These are phyloP conservation scores for Coranthus polyacanthus DNA, from an alignment of 2,797 vertebrate genomes.

Conservation along the genomic window DNA sequence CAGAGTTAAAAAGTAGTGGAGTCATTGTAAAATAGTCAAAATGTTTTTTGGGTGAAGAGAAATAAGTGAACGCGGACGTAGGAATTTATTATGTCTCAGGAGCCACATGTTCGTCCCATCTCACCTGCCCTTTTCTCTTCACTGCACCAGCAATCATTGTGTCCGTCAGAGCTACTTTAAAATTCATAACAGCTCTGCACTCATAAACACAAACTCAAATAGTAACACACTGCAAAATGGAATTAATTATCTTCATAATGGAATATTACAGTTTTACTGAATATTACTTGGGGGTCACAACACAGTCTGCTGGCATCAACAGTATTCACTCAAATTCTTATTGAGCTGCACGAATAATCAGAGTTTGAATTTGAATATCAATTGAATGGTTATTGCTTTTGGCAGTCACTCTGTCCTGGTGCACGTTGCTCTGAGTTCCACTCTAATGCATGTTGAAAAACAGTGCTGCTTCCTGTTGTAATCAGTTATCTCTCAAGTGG, in stretches of 20 bases:
- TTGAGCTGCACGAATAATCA: not conserved
- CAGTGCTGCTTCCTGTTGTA: not conserved
- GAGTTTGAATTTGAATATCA: constrained; percentile 27
- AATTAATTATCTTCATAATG: constrained; percentile 36
- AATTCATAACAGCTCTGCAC: constrained; percentile 45
- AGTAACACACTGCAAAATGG: constrained; percentile 3
- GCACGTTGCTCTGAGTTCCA: constrained; percentile 9
- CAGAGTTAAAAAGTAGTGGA: constrained; percentile 1
- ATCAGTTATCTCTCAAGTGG: constrained; percentile 30
- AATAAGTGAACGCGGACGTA: not conserved
- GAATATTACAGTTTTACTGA: constrained; percentile 46
- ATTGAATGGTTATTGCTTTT: constrained; percentile 20
- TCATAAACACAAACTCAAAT: constrained; percentile 30
- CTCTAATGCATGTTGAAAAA: not conserved
- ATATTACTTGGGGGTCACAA: constrained; percentile 39
- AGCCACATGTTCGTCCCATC: constrained; percentile 22
- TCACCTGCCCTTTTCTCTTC: constrained; percentile 18
- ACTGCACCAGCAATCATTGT: constrained; percentile 19
- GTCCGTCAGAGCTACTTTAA: constrained; percentile 27
- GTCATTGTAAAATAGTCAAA: not conserved
- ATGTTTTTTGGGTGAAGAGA: not conserved
- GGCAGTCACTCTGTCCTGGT: constrained; percentile 12
- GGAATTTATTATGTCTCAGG: constrained; percentile 1
- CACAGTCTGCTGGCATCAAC: constrained; percentile 32
- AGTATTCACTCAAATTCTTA: constrained; percentile 11